phyloP scores from a whole-genome alignment of 2,113 vertebrate species.

The Oryzias celebensis region DNA sequence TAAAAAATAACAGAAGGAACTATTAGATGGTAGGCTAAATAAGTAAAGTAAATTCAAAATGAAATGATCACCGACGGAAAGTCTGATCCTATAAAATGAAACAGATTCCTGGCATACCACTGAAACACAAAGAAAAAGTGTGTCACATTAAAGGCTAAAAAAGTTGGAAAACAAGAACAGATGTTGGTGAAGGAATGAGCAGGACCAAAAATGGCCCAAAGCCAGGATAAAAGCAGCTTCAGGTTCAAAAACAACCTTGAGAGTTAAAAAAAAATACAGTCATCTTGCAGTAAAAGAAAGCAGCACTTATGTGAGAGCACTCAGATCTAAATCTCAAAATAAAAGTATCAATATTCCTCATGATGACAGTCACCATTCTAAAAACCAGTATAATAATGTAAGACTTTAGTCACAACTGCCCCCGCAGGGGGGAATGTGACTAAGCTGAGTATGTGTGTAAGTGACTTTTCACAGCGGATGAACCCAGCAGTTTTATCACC shows the following conservation, averaged over 20 bases:
- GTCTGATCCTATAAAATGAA: slow-evolving; percentile 4
- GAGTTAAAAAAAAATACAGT: slow-evolving; percentile 4
- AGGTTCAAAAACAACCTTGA: slow-evolving; percentile 21
- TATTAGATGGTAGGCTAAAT: background rate
- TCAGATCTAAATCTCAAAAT: too few species aligned
- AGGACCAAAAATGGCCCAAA: slow-evolving; percentile 1
- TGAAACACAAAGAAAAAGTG: slow-evolving; percentile 22
- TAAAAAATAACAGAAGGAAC: slow-evolving; percentile 2
- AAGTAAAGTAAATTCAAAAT: slow-evolving; percentile 3
- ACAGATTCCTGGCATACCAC: slow-evolving; percentile 16
- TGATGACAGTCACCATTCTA: too few species aligned
- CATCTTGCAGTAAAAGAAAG: background rate
- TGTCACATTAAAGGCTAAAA: slow-evolving; percentile 11
- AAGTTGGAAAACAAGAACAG: slow-evolving; percentile 39
- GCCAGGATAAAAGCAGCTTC: slow-evolving; percentile 40
- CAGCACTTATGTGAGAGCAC: background rate
- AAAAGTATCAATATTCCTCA: too few species aligned
- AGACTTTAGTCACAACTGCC: too few species aligned
- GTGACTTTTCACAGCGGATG: too few species aligned
- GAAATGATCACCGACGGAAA: background rate
- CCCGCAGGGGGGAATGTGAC: too few species aligned
- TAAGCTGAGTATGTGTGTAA: too few species aligned
- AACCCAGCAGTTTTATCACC: too few species aligned
- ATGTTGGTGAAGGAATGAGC: slow-evolving; percentile 27
- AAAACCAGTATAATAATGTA: too few species aligned